Conservation (phyloP, 2,797 vertebrate species). For the Lagocephalus sceleratus region DNA sequence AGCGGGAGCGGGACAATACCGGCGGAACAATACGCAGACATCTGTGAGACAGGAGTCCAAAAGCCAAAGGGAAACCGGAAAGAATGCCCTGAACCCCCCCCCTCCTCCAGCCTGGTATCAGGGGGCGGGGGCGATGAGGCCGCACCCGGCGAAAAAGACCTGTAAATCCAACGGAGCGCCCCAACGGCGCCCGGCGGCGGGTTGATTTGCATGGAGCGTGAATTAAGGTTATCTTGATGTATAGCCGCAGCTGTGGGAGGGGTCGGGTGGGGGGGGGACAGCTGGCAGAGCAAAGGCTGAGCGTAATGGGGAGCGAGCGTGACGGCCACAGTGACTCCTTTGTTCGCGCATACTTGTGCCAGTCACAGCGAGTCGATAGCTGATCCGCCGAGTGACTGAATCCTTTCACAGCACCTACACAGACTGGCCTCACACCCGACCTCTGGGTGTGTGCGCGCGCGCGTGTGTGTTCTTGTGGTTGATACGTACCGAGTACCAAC, state of each 20-base stretch:
- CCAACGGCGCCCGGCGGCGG: too few species aligned
- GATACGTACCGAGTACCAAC: too few species aligned
- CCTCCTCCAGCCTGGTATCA: too few species aligned
- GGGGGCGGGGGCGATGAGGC: too few species aligned
- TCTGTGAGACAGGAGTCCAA: neutral
- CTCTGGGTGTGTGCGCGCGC: slow-evolving; percentile 3
- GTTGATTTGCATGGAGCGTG: slow-evolving; percentile 10
- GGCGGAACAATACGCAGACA: neutral
- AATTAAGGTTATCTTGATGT: slow-evolving; percentile 54
- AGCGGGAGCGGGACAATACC: neutral
- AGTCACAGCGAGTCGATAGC: slow-evolving; percentile 65
- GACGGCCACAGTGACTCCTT: slow-evolving; percentile 73
- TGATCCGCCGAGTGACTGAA: slow-evolving; percentile 66
- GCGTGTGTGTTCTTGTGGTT: neutral
- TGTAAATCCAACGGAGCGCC: slow-evolving; percentile 32
- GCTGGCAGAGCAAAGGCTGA: slow-evolving; percentile 70
- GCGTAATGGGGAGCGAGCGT: slow-evolving; percentile 54
- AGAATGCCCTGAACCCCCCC: neutral
- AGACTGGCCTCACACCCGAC: slow-evolving; percentile 13
- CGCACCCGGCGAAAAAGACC: too few species aligned
- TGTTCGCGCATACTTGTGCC: slow-evolving; percentile 72
- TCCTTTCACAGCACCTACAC: slow-evolving; percentile 60
- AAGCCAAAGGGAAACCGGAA: neutral
- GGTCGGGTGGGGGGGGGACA: slow-evolving; percentile 59
- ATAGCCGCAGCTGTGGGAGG: slow-evolving; percentile 65